Conservation (phyloP, 2,797 vertebrate genomes). For the Coregonus suidteri region DNA sequence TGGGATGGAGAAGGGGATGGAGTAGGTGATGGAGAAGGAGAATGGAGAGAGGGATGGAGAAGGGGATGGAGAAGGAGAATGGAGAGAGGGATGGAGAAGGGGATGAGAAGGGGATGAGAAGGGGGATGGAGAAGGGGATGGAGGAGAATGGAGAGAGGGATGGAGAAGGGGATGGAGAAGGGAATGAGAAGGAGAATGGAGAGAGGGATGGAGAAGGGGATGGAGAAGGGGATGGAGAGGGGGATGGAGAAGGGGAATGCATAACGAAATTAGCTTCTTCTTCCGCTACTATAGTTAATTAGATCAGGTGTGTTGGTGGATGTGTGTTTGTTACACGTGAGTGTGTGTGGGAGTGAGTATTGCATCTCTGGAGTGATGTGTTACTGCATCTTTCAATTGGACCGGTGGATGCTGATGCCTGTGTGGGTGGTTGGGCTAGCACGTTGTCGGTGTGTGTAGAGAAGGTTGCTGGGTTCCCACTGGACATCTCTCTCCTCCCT, state of each 20-base stretch:
- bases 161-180: too few species aligned
- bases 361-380: not conserved
- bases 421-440: conserved; percentile 16
- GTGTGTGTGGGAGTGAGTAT: not conserved
- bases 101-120: too few species aligned
- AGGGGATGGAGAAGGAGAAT: too few species aligned
- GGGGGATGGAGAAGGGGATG: too few species aligned
- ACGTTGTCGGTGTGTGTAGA: conserved; percentile 2
- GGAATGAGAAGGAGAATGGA: too few species aligned
- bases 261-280: not conserved
- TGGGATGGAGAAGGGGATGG: too few species aligned
- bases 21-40: not conserved
- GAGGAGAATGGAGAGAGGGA: too few species aligned
- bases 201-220: too few species aligned
- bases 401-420: not conserved
- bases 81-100: not conserved
- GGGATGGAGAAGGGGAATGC: too few species aligned
- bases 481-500: conserved; percentile 29
- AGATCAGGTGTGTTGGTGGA: not conserved
- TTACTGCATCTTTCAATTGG: not conserved
- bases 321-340: not conserved
- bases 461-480: conserved; percentile 20
- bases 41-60: too few species aligned
- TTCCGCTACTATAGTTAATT: not conserved
- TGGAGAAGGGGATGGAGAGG: too few species aligned